phyloP scores from a whole-genome alignment of 1,140 invertebrate genomes.

The Ceratosolen solmsi region DNA sequence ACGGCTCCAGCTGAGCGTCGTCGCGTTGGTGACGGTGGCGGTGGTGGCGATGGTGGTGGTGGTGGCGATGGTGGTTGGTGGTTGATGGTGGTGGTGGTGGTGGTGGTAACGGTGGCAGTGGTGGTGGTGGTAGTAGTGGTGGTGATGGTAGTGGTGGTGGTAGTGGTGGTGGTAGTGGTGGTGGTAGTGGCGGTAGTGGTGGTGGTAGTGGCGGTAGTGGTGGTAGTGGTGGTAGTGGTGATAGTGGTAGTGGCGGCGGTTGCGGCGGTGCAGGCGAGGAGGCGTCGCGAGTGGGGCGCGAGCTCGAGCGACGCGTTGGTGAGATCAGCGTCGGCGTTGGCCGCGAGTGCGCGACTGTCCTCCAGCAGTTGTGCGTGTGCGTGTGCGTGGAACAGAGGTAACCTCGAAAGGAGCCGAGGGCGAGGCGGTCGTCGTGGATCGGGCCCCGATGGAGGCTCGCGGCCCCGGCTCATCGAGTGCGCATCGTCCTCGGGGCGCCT shows the following conservation, averaged over 20 bases:
- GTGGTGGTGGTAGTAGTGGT: too few species aligned
- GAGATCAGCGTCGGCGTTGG: conserved; percentile 7
- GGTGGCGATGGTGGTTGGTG: not conserved
- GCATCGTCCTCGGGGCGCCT: conserved; percentile 4
- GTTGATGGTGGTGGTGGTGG: not conserved
- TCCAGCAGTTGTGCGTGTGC: not conserved
- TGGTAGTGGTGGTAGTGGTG: not conserved
- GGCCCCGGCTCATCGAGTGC: not conserved
- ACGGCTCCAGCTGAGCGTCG: conserved; percentile 4
- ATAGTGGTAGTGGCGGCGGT: not conserved
- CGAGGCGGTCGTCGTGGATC: not conserved
- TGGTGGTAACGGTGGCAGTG: not conserved
- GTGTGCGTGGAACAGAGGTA: not conserved
- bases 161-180: not conserved
- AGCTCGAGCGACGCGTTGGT: not conserved
- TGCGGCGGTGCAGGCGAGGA: not conserved
- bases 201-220: not conserved
- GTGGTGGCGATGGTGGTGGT: not conserved
- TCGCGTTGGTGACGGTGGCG: too few species aligned
- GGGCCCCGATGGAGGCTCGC: not conserved
- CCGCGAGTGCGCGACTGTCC: conserved; percentile 10
- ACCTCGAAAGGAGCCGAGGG: not conserved
- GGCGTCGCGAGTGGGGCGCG: not conserved
- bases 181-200: not conserved
- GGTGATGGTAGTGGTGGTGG: not conserved